phyloP scores from a whole-genome alignment of 1,140 invertebrate genomes.

The Bombus turneri region DNA sequence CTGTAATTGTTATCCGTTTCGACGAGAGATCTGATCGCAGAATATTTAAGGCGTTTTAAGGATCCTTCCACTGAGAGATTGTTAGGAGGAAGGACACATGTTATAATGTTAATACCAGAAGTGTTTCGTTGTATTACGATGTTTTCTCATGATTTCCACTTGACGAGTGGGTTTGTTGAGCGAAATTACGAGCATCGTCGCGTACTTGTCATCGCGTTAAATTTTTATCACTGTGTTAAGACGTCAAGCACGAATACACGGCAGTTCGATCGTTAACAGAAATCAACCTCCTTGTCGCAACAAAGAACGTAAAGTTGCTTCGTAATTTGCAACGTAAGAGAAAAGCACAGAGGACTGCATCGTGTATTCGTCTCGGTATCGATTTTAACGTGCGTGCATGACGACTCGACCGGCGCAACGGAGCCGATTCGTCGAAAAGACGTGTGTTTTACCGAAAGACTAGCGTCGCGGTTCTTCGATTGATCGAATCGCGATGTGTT shows the following conservation, averaged over 20 bases:
- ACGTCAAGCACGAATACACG: slow-evolving; percentile 26
- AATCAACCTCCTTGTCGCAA: too few species aligned
- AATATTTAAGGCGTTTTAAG: slow-evolving; percentile 29
- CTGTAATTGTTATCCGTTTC: slow-evolving; percentile 15
- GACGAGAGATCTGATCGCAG: neutral
- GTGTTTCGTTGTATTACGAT: slow-evolving; percentile 50
- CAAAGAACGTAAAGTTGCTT: neutral
- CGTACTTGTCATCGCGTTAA: slow-evolving; percentile 23
- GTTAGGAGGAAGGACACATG: slow-evolving; percentile 12
- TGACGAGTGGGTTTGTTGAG: slow-evolving; percentile 21
- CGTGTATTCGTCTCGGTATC: slow-evolving; percentile 30
- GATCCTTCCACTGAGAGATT: neutral
- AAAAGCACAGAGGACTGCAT: neutral
- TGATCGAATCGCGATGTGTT: neutral
- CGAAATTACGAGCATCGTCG: neutral
- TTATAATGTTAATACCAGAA: slow-evolving; percentile 47
- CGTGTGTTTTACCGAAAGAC: slow-evolving; percentile 10
- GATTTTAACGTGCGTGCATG: slow-evolving; percentile 12
- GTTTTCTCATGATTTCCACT: slow-evolving; percentile 28
- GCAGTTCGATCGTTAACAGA: too few species aligned
- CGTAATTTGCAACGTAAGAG: neutral
- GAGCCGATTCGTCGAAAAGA: neutral
- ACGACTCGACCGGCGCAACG: neutral
- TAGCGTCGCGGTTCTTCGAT: slow-evolving; percentile 6
- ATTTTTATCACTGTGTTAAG: slow-evolving; percentile 29